phyloP scores from a whole-genome alignment of 2,888 invertebrate species.

The Holacanthella duospinosa region DNA sequence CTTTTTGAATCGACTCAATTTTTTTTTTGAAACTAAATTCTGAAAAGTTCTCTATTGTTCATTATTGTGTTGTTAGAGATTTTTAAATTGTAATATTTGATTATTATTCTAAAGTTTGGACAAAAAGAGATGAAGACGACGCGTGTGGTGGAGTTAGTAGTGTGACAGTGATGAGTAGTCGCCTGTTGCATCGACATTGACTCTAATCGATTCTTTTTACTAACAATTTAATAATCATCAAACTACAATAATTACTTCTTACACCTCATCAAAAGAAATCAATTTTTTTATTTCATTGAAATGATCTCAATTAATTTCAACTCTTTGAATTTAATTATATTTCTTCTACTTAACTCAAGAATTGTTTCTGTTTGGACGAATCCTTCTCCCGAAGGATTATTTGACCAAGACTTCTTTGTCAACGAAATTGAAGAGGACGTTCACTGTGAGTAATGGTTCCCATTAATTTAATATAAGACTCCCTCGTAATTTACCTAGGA shows the following conservation, averaged over 20 bases:
- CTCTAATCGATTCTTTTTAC: no score
- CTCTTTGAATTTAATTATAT: background rate
- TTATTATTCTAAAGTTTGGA: no score
- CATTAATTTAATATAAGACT: slow-evolving; percentile 14
- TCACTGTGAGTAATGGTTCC: slow-evolving; percentile 30
- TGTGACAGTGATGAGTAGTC: slow-evolving; percentile 25
- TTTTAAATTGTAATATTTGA: no score
- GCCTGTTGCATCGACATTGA: slow-evolving; percentile 17
- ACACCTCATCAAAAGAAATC: background rate
- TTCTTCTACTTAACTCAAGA: background rate
- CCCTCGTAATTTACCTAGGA: background rate
- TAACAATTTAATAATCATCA: no score
- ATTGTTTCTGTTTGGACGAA: background rate
- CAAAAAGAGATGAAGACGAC: no score
- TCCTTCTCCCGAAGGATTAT: slow-evolving; percentile 19
- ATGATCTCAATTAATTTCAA: background rate
- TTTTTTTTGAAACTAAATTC: background rate
- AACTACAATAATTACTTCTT: background rate
- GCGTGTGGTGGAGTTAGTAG: no score
- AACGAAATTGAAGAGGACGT: slow-evolving; percentile 37
- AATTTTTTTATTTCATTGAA: background rate
- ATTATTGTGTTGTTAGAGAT: no score
- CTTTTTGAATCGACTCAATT: background rate
- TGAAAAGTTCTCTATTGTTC: no score
- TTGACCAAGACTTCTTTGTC: slow-evolving; percentile 18